These are phyloP conservation scores for Cichlasoma orientale DNA, from an alignment of 2,797 vertebrate genomes.

Conservation along the genomic window DNA sequence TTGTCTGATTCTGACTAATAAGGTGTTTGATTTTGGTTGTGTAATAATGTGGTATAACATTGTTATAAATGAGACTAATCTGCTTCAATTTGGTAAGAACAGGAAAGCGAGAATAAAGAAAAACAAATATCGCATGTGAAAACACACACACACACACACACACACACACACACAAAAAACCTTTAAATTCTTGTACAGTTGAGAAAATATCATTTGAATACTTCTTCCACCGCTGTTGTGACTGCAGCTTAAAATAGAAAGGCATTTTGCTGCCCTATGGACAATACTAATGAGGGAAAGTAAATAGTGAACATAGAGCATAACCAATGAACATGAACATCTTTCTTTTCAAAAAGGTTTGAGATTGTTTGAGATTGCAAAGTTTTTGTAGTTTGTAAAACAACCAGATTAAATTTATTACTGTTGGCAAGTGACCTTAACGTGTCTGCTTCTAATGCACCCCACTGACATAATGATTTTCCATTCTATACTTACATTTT, in stretches of 20 bases:
- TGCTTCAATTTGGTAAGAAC: background rate
- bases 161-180: too few species aligned
- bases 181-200: background rate
- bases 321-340: background rate
- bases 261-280: constrained; percentile 12
- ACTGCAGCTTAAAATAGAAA: constrained; percentile 56
- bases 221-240: background rate
- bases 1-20: too few species aligned
- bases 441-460: background rate
- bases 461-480: background rate
- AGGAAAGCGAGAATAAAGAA: background rate
- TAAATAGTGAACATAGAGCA: background rate
- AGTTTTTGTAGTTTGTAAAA: background rate
- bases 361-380: background rate
- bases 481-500: constrained; percentile 78
- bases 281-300: background rate
- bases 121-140: background rate
- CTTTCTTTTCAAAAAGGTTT: background rate
- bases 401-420: background rate
- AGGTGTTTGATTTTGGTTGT: background rate
- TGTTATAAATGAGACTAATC: background rate
- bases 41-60: background rate
- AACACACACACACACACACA: background rate
- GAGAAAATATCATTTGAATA: background rate
- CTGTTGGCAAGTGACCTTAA: background rate